Evolutionary conservation across 1,140 invertebrate genomes (phyloP).

Genomic region (Parapsyche elsis): DNA sequence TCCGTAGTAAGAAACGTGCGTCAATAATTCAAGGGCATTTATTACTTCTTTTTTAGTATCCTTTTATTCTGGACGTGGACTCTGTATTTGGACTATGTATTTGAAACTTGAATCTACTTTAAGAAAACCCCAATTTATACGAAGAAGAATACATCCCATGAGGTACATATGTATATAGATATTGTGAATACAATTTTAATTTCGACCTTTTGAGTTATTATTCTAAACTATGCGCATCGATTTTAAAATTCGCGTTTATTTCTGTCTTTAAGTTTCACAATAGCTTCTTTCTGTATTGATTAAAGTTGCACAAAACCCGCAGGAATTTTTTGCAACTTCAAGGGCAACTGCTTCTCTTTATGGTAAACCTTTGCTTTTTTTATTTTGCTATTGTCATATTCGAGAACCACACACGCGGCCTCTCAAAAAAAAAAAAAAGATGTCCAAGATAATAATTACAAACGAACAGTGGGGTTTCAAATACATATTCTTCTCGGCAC

Average conservation of each 20-base stretch:
- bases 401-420: neutral
- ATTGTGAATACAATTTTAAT: too few relatives aligned
- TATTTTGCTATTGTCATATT: neutral
- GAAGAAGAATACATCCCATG: too few relatives aligned
- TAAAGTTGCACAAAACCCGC: neutral
- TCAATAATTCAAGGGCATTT: neutral
- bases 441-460: too few relatives aligned
- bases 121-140: too few relatives aligned
- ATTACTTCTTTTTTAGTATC: neutral
- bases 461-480: too few relatives aligned
- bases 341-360: conserved; percentile 16
- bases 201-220: neutral
- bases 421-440: too few relatives aligned
- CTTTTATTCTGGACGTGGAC: neutral
- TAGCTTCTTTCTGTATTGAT: neutral
- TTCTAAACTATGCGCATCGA: neutral
- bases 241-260: neutral
- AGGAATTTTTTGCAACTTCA: conserved; percentile 3
- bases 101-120: too few relatives aligned
- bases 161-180: too few relatives aligned
- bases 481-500: too few relatives aligned
- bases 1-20: neutral
- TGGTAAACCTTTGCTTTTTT: neutral
- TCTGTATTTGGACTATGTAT: too few relatives aligned
- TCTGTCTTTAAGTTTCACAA: neutral